These are phyloP conservation scores for Eulemur rubriventer DNA, from an alignment of 2,797 vertebrate genomes.

Conservation along the genomic window DNA sequence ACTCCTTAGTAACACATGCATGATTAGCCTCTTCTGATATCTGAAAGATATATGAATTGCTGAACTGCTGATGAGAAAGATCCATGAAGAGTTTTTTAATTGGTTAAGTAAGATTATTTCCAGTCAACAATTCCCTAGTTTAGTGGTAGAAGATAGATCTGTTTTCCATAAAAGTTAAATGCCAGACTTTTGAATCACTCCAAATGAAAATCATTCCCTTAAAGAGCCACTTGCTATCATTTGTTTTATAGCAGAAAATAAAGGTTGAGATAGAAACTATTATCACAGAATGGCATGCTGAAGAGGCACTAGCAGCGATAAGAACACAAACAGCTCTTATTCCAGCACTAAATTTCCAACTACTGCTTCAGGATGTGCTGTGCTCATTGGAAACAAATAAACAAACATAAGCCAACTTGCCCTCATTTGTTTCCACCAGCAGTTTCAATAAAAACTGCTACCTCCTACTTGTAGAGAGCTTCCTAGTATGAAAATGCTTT, in stretches of 20 bases:
- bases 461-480: background rate
- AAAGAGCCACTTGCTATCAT: constrained; percentile 84
- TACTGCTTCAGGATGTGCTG: constrained; percentile 16
- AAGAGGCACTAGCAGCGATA: constrained; percentile 73
- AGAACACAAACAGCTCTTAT: constrained; percentile 70
- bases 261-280: constrained; percentile 82
- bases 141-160: constrained; percentile 84
- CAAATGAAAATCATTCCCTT: constrained; percentile 82
- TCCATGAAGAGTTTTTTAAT: constrained; percentile 79
- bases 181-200: constrained; percentile 86
- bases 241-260: constrained; percentile 84
- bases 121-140: constrained; percentile 82
- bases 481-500: background rate
- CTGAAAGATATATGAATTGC: constrained; percentile 73
- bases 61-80: constrained; percentile 81
- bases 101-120: constrained; percentile 82
- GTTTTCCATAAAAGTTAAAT: constrained; percentile 85
- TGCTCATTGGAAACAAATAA: constrained; percentile 64
- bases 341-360: constrained; percentile 64
- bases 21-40: constrained; percentile 71
- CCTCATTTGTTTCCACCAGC: background rate
- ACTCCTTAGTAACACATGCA: constrained; percentile 69
- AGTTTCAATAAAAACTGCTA: background rate
- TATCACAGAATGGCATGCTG: constrained; percentile 66
- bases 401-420: constrained; percentile 10